These are phyloP conservation scores for Budorcas taxicolor DNA, from an alignment of 2,113 vertebrate species.

Conservation along the genomic window DNA sequence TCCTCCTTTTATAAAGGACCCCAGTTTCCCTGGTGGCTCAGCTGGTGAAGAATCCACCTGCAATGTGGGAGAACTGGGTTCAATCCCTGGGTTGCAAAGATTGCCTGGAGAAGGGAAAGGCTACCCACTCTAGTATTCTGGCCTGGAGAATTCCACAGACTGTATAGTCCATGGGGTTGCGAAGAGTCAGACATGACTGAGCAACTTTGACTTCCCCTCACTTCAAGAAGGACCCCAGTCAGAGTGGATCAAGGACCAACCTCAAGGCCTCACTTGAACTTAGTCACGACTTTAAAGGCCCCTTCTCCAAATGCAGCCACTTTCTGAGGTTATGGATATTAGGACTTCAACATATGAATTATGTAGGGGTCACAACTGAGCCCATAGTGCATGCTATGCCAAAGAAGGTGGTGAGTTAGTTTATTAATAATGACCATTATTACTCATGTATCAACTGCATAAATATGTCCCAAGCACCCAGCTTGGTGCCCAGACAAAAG, in stretches of 20 bases:
- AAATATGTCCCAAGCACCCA: not conserved
- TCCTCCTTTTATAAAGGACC: not conserved
- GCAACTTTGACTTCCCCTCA: not conserved
- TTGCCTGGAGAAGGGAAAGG: not conserved
- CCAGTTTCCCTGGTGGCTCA: not conserved
- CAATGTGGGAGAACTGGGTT: not conserved
- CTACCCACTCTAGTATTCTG: not conserved
- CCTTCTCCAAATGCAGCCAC: not conserved
- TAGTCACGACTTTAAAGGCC: not conserved
- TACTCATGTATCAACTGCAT: not conserved
- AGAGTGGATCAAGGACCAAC: not conserved
- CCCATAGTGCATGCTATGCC: fast-evolving
- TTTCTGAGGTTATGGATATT: fast-evolving
- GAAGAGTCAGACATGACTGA: not conserved
- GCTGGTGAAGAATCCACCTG: not conserved
- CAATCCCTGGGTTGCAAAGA: not conserved
- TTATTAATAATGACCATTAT: not conserved
- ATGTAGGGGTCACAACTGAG: not conserved
- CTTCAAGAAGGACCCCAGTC: not conserved
- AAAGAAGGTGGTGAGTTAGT: not conserved
- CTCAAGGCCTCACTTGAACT: not conserved
- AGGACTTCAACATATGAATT: not conserved
- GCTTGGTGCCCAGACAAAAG: not conserved
- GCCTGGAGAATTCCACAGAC: not conserved
- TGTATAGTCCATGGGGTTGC: not conserved